Percentiles rank a stretch among this genome's conserved stretches.
Evolutionary conservation across 2,888 invertebrate species (phyloP).

Genomic region (Yponomeuta plumbellus): DNA sequence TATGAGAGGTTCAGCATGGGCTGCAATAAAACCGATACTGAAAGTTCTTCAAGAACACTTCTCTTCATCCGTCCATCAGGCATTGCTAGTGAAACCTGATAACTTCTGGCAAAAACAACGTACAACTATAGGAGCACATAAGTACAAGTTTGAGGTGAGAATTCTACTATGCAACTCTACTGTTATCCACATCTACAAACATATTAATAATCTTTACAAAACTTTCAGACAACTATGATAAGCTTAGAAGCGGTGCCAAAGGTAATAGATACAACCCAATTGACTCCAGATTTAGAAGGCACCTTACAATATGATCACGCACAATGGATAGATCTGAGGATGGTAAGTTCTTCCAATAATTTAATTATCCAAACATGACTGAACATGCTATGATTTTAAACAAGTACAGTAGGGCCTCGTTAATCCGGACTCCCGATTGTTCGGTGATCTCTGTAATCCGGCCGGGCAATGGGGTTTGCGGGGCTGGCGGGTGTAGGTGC

Average conservation of each 20-base stretch:
- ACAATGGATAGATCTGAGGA: constrained; percentile 96
- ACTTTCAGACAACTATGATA: constrained; percentile 93
- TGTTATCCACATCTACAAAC: background rate
- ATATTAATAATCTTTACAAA: constrained; percentile 10
- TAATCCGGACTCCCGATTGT: too few relatives aligned
- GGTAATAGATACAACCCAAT: constrained; percentile 93
- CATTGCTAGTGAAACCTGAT: constrained; percentile 98
- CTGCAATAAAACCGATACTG: constrained; percentile 96
- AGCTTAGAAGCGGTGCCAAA: constrained; percentile 96
- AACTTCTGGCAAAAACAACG: constrained; percentile 99
- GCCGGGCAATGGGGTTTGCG: too few relatives aligned
- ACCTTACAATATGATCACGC: constrained; percentile 96
- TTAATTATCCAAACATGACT: background rate
- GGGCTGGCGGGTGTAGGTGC: too few relatives aligned
- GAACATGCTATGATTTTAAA: too few relatives aligned
- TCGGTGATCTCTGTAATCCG: too few relatives aligned
- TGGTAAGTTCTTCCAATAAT: constrained; percentile 58
- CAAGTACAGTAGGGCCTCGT: too few relatives aligned
- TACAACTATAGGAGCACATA: constrained; percentile 96
- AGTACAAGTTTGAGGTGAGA: constrained; percentile 97
- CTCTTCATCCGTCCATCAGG: constrained; percentile 93
- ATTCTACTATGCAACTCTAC: background rate
- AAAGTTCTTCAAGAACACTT: constrained; percentile 98
- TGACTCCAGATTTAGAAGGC: constrained; percentile 96
- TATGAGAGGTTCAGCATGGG: constrained; percentile 98